Base-by-base conservation (phyloP, 2,113 vertebrate species). In the Sinosuthora webbiana region DNA sequence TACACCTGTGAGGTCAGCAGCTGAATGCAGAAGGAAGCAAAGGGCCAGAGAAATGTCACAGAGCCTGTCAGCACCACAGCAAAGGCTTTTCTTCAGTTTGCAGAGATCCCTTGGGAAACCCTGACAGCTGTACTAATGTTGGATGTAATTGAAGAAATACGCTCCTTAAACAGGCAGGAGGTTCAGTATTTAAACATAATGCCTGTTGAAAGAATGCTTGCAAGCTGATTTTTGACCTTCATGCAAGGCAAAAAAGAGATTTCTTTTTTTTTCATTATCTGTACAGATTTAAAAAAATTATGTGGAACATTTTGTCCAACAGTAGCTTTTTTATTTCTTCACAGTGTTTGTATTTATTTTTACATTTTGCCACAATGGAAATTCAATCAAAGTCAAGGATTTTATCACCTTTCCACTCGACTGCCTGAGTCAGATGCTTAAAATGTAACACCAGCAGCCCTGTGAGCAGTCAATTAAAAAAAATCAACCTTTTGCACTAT, bases 391-490 rank as follows among this genome's bases (percentile, higher is more conserved):
- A 93, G 89, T 70, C 65, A 90, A 94, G 64, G 44, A 45, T 83
- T 95, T 93, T 93, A 87, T 83, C 10, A 11, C 84, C 37, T 97
- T 96, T 87, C 67, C 69, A 68, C 83, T 97, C 31, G 91, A 94
- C 78, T 52, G 88, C 23, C 57, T 76, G 74, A 95, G 90, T 95
- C 88, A 96, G 68, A 92, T 90, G 67, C 63, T 97, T 97, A 93
- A 92, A 95, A 84, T 74, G 59, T 96, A 96, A 92, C 77, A 77
- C 41, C 65, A 73, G 83, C 23, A 90, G 53, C 11, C 3, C 68
- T 65, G 16, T 7, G 53, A 91, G 53, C 42, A 83, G 80, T 62
- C 30, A 53, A 93, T 93, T 74, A 35, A 70, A 91, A 91, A 95
- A 97, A 97, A 90, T 33, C 93, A 94, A 49, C 57, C 50, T 89